phyloP scores from a whole-genome alignment of 2,888 invertebrate species.

The Xylophagus ater region DNA sequence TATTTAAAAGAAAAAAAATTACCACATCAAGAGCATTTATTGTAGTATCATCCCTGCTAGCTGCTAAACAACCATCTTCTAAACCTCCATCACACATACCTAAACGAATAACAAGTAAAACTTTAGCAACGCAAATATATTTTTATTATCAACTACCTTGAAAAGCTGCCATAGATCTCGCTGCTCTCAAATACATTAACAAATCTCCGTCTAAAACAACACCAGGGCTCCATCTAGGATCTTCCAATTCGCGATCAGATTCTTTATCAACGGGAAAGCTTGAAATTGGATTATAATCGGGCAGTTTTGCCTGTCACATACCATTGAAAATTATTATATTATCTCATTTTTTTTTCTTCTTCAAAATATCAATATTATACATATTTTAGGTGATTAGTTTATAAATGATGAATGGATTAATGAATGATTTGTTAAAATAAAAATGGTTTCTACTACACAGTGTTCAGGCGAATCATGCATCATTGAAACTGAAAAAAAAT shows the following conservation, averaged over 20 bases:
- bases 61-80: conserved; percentile 94
- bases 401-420: conserved; percentile 14
- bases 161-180: conserved; percentile 96
- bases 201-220: conserved; percentile 89
- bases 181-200: conserved; percentile 94
- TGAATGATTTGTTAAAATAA: conserved; percentile 11
- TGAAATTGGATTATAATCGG: conserved; percentile 43
- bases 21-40: conserved; percentile 92
- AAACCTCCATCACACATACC: conserved; percentile 98
- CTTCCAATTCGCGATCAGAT: conserved; percentile 53
- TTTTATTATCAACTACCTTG: conserved; percentile 42
- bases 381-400: neutral
- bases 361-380: neutral
- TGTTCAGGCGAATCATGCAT: conserved; percentile 13
- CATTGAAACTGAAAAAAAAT: neutral
- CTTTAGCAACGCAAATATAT: neutral
- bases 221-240: conserved; percentile 88
- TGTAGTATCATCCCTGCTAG: conserved; percentile 93
- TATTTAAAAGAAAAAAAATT: conserved; percentile 17
- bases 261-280: conserved; percentile 41
- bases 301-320: conserved; percentile 38
- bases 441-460: too few relatives aligned
- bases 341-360: neutral
- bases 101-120: conserved; percentile 10
- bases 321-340: conserved; percentile 1